phyloP scores from a whole-genome alignment of 1,140 invertebrate genomes.

The Eriosoma lanigerum region DNA sequence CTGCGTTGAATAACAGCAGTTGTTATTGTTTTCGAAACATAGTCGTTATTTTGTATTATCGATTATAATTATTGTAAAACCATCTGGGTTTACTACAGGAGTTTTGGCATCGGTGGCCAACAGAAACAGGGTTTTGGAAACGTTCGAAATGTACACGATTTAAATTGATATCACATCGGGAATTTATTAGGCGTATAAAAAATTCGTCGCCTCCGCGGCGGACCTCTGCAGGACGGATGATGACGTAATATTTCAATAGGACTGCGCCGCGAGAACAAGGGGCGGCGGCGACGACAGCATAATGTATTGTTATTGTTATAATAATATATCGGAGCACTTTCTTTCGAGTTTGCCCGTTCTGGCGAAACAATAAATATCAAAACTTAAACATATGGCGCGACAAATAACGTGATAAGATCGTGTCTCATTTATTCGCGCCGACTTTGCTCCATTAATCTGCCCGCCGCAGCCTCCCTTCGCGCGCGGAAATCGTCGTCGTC shows the following conservation, averaged over 20 bases:
- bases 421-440: conserved; percentile 22
- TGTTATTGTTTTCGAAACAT: too few species aligned
- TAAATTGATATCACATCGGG: not conserved
- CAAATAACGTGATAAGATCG: conserved; percentile 39
- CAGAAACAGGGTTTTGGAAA: too few species aligned
- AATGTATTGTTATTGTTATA: conserved; percentile 20
- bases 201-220: not conserved
- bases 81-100: too few species aligned
- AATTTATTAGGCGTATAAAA: conserved; percentile 5
- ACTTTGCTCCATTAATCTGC: conserved; percentile 17
- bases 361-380: not conserved
- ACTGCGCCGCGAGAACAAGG: not conserved
- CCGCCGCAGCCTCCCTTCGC: not conserved
- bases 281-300: not conserved
- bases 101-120: too few species aligned
- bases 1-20: too few species aligned
- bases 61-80: too few species aligned
- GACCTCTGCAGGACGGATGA: not conserved
- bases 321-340: not conserved
- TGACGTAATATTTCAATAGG: conserved; percentile 27
- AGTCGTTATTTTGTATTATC: too few species aligned
- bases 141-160: too few species aligned
- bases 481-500: not conserved
- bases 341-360: too few species aligned
- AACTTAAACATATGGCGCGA: conserved; percentile 28